These are phyloP conservation scores for Rhagologus leucostigma DNA, from an alignment of 2,113 vertebrate species.

Conservation along the genomic window DNA sequence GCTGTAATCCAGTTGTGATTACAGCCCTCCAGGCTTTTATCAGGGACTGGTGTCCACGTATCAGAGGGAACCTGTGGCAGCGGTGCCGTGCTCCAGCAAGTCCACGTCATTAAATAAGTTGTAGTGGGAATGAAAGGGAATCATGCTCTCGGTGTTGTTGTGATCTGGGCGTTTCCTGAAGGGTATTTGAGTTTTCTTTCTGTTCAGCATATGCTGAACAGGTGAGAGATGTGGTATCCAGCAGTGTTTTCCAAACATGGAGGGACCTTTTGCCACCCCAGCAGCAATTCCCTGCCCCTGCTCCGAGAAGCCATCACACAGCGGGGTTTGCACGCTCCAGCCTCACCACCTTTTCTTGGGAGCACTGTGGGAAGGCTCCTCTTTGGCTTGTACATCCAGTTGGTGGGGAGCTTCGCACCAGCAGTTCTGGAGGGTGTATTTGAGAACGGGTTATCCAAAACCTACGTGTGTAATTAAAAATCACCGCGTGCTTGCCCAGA, in stretches of 20 bases:
- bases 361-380: background rate
- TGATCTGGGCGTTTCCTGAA: background rate
- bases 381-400: background rate
- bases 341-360: background rate
- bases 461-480: fast-evolving
- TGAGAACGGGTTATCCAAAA: background rate
- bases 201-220: background rate
- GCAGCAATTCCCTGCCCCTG: background rate
- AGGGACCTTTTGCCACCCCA: background rate
- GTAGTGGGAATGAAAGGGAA: background rate
- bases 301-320: background rate
- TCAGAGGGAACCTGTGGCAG: background rate
- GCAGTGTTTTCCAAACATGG: background rate
- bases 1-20: background rate
- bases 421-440: fast-evolving
- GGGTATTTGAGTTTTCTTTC: background rate
- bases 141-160: background rate
- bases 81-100: background rate
- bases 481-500: fast-evolving
- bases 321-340: fast-evolving
- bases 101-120: background rate
- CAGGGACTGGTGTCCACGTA: background rate
- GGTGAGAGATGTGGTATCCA: background rate
- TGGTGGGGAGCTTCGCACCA: background rate
- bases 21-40: background rate